phyloP scores from a whole-genome alignment of 2,888 invertebrate species.

The Drosophila colorata region DNA sequence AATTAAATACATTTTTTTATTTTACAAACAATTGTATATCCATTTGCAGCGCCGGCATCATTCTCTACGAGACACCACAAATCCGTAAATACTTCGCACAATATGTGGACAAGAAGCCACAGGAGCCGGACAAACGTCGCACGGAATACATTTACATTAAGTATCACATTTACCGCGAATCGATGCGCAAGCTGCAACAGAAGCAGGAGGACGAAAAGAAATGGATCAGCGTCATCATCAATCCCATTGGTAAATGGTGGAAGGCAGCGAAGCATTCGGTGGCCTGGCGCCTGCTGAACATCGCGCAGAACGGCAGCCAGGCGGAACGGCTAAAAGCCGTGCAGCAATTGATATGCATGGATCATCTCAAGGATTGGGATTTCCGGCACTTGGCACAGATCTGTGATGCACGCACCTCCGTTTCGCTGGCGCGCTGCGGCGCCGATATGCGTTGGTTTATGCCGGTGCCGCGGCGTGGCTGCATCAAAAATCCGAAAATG shows the following conservation, averaged over 20 bases:
- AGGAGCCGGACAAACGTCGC: slow-evolving; percentile 80
- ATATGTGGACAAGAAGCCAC: slow-evolving; percentile 79
- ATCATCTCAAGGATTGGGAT: slow-evolving; percentile 89
- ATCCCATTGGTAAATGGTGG: slow-evolving; percentile 87
- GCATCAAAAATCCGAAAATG: slow-evolving; percentile 83
- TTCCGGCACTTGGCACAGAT: slow-evolving; percentile 92
- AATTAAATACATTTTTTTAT: too few species aligned
- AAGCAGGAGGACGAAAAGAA: slow-evolving; percentile 84
- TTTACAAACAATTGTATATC: background rate
- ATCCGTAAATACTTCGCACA: slow-evolving; percentile 83
- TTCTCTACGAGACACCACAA: slow-evolving; percentile 82
- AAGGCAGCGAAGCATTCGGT: slow-evolving; percentile 88
- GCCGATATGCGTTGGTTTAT: slow-evolving; percentile 91
- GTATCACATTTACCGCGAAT: slow-evolving; percentile 86
- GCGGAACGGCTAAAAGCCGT: slow-evolving; percentile 89
- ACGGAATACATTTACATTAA: slow-evolving; percentile 87
- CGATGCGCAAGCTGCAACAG: slow-evolving; percentile 83
- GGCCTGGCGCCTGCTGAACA: slow-evolving; percentile 89
- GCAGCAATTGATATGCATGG: slow-evolving; percentile 88
- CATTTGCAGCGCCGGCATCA: slow-evolving; percentile 79
- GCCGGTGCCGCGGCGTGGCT: slow-evolving; percentile 88
- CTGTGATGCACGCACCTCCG: slow-evolving; percentile 91
- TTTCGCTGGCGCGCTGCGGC: slow-evolving; percentile 91
- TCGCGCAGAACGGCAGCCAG: slow-evolving; percentile 88
- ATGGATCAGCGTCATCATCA: slow-evolving; percentile 84